Evolutionary conservation across 2,888 invertebrate species (phyloP).

Genomic region (Ischnura elegans): DNA sequence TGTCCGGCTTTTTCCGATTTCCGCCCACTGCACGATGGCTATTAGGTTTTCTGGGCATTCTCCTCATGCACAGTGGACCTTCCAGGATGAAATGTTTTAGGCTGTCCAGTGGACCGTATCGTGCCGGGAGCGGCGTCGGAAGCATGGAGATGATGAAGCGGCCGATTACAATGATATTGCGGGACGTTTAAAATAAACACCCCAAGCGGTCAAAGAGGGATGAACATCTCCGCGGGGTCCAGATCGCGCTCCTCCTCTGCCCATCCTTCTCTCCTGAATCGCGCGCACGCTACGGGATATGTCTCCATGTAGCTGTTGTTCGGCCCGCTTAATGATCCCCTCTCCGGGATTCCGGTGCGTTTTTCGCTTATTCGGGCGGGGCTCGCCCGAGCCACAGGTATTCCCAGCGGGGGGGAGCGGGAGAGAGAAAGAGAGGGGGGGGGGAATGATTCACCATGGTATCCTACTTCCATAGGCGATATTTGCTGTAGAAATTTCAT

Average conservation of each 20-base stretch:
- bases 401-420: background rate
- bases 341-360: background rate
- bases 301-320: constrained; percentile 11
- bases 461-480: background rate
- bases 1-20: no score
- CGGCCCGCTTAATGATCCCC: constrained; percentile 13
- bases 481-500: background rate
- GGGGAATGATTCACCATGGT: background rate
- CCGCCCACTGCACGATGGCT: no score
- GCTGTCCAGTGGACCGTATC: background rate
- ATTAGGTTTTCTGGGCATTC: no score
- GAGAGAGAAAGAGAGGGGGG: no score
- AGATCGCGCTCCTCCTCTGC: background rate
- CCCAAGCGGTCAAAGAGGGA: background rate
- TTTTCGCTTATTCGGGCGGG: background rate
- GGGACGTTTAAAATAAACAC: constrained; percentile 11
- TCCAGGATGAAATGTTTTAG: background rate
- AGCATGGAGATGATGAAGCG: background rate
- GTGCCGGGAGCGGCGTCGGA: background rate
- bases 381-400: background rate
- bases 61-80: no score
- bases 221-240: background rate
- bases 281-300: background rate
- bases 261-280: background rate
- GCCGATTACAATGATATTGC: background rate